phyloP scores from a whole-genome alignment of 2,888 invertebrate species.

The Sphaerophoria taeniata region DNA sequence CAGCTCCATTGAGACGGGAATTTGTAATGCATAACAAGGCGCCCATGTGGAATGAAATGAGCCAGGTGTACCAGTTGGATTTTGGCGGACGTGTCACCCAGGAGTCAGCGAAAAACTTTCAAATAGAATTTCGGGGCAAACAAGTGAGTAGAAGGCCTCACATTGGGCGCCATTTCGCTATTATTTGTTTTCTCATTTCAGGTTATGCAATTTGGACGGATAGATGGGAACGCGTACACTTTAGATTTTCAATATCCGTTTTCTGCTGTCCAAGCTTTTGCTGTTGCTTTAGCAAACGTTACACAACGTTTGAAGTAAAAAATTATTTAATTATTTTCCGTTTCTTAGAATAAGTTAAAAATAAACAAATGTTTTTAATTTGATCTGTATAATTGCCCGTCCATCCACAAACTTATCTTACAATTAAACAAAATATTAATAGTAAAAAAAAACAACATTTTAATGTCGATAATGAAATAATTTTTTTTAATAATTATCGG shows the following conservation, averaged over 20 bases:
- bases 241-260: conserved; percentile 99
- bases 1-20: conserved; percentile 87
- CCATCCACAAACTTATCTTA: conserved; percentile 69
- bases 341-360: conserved; percentile 42
- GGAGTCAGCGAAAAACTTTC: conserved; percentile 99
- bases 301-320: conserved; percentile 83
- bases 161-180: neutral
- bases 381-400: conserved; percentile 69
- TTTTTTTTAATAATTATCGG: conserved; percentile 68
- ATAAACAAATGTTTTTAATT: conserved; percentile 35
- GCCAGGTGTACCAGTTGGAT: conserved; percentile 99
- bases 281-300: conserved; percentile 91
- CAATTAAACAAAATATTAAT: neutral
- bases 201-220: conserved; percentile 99
- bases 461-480: conserved; percentile 66
- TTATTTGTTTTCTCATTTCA: conserved; percentile 80
- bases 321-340: conserved; percentile 1
- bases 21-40: conserved; percentile 98
- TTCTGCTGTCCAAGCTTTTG: conserved; percentile 98
- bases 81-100: conserved; percentile 99
- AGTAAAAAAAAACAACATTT: conserved; percentile 35
- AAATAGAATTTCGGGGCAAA: conserved; percentile 97
- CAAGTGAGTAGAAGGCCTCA: conserved; percentile 86
- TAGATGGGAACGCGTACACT: conserved; percentile 99
- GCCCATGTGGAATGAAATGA: conserved; percentile 99